Base-by-base conservation (phyloP, 1,140 invertebrate species). In the Hyphantria cunea region DNA sequence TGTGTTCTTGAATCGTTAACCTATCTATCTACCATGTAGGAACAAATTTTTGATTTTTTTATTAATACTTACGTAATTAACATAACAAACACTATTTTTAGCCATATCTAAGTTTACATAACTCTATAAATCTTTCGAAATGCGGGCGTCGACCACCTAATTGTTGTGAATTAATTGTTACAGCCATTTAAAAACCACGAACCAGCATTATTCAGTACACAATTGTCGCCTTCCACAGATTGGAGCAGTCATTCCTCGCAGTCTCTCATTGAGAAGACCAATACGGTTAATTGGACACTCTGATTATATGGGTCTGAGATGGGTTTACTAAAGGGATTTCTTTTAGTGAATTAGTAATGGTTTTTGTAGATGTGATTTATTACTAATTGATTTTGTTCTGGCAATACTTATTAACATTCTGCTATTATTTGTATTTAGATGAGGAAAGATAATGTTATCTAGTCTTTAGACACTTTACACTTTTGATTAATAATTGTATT, bases 131-230 rank as follows among this genome's bases (percentile, higher is more conserved):
- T 10, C 61, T 80, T 80, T 71, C 69, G 74, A 84, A 86, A 90
- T 90, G 88, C 86, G 88, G 88, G 88, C 84, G 78, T 72, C 76
- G 72, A 72, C 72, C 73, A 76, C 78, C 77, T 90, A 90, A 90
- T 89, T 87, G 86, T 83, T 78, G 76, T 77, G 88, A 88, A 89
- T 90, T 90, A 90, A 90, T 90, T 90, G 86, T 90, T 89, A 87
- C 86, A 88, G 86, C 80, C 84, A 86, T 89, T 89, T 84, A 86
- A 89, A 89, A 90, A 86, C 88, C 88, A 86, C 86, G 66, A 67
- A 65, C 68, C 65, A 66, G 76, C 74, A 84, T 84, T 86, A 83
- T 73, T 44, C 66, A 45, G 55, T 48, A 64, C 67, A 78, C 83
- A 80, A 85, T 84, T 82, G 85, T 86, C 79, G 83, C 71, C 74